phyloP scores from a whole-genome alignment of 2,888 invertebrate species.

The Agrochola macilenta region DNA sequence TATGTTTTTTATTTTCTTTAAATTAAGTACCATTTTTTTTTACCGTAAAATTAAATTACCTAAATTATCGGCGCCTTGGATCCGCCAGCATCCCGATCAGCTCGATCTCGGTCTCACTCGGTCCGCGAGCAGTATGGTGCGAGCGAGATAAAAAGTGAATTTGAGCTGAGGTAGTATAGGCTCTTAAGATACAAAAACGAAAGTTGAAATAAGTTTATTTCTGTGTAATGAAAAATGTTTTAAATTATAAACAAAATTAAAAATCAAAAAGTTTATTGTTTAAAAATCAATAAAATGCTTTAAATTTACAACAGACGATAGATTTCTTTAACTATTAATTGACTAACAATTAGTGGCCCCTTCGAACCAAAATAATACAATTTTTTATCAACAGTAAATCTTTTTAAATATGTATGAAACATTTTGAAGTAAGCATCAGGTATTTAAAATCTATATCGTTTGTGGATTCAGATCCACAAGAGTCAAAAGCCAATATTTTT shows the following conservation, averaged over 20 bases:
- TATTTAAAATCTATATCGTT: neutral
- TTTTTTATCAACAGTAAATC: slow-evolving; percentile 36
- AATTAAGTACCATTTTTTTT: too few species aligned
- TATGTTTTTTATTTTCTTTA: too few species aligned
- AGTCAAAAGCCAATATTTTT: neutral
- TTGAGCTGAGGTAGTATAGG: too few species aligned
- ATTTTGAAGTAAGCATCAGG: slow-evolving; percentile 13
- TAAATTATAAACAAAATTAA: slow-evolving; percentile 36
- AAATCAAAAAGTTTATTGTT: slow-evolving; percentile 65
- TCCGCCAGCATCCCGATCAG: too few species aligned
- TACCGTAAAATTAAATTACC: too few species aligned
- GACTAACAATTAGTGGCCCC: slow-evolving; percentile 77
- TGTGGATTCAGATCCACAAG: neutral
- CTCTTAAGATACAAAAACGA: neutral
- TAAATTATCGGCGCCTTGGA: too few species aligned
- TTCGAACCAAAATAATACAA: slow-evolving; percentile 59
- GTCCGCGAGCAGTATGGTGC: too few species aligned
- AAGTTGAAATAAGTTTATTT: neutral
- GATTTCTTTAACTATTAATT: slow-evolving; percentile 75
- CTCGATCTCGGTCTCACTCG: too few species aligned
- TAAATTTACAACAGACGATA: slow-evolving; percentile 77
- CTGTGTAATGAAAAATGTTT: neutral
- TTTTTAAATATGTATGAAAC: slow-evolving; percentile 16
- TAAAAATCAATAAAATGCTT: slow-evolving; percentile 72
- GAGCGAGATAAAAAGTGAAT: too few species aligned